Evolutionary conservation across 2,888 invertebrate genomes (phyloP).

Genomic region (Caenorhabditis sp.): DNA sequence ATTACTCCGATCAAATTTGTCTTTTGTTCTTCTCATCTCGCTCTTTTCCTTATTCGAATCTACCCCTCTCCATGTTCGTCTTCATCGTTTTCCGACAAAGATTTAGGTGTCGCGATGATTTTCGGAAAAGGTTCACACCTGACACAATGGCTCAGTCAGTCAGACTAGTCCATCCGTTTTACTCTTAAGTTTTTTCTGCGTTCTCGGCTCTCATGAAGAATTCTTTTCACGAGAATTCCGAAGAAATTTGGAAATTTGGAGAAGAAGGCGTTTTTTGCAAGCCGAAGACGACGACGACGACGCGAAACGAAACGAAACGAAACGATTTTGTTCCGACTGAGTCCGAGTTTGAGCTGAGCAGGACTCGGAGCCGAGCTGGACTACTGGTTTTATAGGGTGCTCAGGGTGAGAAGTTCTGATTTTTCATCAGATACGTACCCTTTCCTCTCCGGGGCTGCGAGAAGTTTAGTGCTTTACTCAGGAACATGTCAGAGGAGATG

Average conservation of each 20-base stretch:
- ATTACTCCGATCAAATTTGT: slow-evolving; percentile 55
- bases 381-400: slow-evolving; percentile 62
- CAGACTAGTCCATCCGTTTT: slow-evolving; percentile 20
- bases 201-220: slow-evolving; percentile 43
- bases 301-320: slow-evolving; percentile 18
- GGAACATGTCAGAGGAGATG: not conserved
- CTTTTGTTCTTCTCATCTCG: slow-evolving; percentile 19
- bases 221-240: slow-evolving; percentile 37
- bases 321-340: slow-evolving; percentile 39
- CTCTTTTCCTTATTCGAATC: not conserved
- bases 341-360: not conserved
- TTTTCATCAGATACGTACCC: slow-evolving; percentile 56
- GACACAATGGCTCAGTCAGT: not conserved
- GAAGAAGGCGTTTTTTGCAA: slow-evolving; percentile 29
- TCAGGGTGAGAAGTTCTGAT: slow-evolving; percentile 60
- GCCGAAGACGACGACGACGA: slow-evolving; percentile 19
- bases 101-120: too few relatives aligned
- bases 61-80: not conserved
- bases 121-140: slow-evolving; percentile 19
- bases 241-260: slow-evolving; percentile 20
- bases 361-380: slow-evolving; percentile 9
- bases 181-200: slow-evolving; percentile 30
- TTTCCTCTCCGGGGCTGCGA: not conserved
- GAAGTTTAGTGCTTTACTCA: slow-evolving; percentile 10
- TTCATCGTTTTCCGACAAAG: too few relatives aligned